Evolutionary conservation across 2,888 invertebrate genomes (phyloP), one percentile per base, ranked within the genome.

Genomic region (Epirrhoe alternata): DNA sequence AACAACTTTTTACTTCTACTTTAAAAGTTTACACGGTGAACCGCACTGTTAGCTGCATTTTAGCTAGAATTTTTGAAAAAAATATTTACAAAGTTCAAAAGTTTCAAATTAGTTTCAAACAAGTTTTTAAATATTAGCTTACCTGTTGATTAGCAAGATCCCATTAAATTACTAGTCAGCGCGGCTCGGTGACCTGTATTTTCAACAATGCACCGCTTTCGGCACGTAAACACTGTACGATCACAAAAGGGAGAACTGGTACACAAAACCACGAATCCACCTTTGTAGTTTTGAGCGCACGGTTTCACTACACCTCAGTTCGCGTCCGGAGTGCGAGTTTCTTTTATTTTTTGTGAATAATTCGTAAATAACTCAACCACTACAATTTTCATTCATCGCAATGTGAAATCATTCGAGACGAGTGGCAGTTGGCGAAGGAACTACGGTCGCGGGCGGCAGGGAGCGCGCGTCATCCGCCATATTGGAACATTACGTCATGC

Each of bases 381-480:
- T 81, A 84, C 79, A 82, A 83, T 87, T 91, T 90, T 90, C 89
- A 91, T 91, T 90, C 90, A 91, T 90, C 82, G 85, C 87, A 85
- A 85, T 77, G 86, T 84, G 85, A 90, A 90, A 87, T 88, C 87
- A 83, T 86, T 85, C 84, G 85, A 84, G 82, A 87, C 88, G 83
- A 90, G 85, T 85, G 84, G 86, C 85, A 81, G 84, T 86, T 82
- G 75, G 76, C 76, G 80, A 85, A 82, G 83, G 86, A 84, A 89
- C 87, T 87, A 86, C 80, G 80, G 80, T 77, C 72, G 59, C 64
- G 83, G 83, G 85, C 81, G 81, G 82, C 80, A 82, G 83, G 82
- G 84, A 81, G 81, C 75, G 84, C 87, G 92, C 92, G 92, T 92
- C 92, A 92, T 90, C 85, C 92, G 92, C 92, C 92, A 92, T 92